A percentile compares a stretch with the other conserved stretches of the same genome.
phyloP scores from a whole-genome alignment of 53 echinoderm and acorn worm species.

The Astropecten irregularis region DNA sequence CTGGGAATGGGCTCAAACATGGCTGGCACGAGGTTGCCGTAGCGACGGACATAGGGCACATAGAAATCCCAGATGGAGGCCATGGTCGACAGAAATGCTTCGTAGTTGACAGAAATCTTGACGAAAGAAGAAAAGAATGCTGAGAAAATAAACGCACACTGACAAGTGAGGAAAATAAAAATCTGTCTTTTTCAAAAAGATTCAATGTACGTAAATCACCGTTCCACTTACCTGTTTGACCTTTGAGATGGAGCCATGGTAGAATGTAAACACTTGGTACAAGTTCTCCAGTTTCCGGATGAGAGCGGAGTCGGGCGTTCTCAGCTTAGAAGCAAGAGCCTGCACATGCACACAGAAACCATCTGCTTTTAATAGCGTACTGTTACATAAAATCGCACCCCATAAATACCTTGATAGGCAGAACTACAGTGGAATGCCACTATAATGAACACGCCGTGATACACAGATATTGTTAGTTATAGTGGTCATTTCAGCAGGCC shows the following conservation, averaged over 20 bases:
- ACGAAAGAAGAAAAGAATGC: not conserved
- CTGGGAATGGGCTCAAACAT: slow-evolving; percentile 83
- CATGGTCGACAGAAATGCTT: slow-evolving; percentile 61
- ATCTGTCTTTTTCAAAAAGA: no score
- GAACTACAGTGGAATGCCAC: no score
- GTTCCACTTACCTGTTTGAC: slow-evolving; percentile 68
- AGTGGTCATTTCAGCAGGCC: no score
- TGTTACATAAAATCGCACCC: no score
- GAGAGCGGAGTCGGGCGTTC: slow-evolving; percentile 65
- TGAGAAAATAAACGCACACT: no score
- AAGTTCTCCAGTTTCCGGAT: slow-evolving; percentile 62
- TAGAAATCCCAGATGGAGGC: slow-evolving; percentile 81
- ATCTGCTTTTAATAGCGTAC: no score
- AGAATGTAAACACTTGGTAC: slow-evolving; percentile 75
- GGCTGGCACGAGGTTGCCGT: slow-evolving; percentile 77
- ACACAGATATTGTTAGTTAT: no score
- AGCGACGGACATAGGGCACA: slow-evolving; percentile 81
- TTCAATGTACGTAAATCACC: no score
- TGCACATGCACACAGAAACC: no score
- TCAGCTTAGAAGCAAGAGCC: slow-evolving; percentile 78
- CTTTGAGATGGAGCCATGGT: slow-evolving; percentile 81
- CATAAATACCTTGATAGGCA: no score
- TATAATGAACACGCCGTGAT: no score
- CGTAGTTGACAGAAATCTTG: slow-evolving; percentile 49
- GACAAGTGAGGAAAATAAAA: no score